A percentile compares a stretch with the other conserved stretches of the same genome.
Conservation (phyloP, 2,113 vertebrate genomes). For the Channa argus region DNA sequence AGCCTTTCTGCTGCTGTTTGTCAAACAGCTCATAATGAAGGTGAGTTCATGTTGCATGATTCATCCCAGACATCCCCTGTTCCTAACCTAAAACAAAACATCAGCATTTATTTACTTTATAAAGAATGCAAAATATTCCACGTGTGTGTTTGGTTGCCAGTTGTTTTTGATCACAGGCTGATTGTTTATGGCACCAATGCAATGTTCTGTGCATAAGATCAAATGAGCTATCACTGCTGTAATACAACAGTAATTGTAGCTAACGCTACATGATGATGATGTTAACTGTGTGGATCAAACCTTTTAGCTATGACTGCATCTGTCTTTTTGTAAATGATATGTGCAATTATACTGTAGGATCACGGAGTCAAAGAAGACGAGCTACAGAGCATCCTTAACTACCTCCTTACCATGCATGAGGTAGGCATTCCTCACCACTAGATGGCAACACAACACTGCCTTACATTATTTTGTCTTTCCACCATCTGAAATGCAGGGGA, state of each 20-base stretch:
- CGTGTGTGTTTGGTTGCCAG: too few relatives aligned
- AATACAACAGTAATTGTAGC: too few relatives aligned
- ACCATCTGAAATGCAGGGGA: constrained; percentile 3
- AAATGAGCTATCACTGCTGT: too few relatives aligned
- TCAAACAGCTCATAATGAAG: constrained; percentile 99
- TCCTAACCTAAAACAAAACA: too few relatives aligned
- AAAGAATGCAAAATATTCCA: too few relatives aligned
- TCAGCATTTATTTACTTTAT: too few relatives aligned
- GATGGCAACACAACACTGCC: constrained; percentile 71
- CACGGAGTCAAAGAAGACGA: constrained; percentile 96
- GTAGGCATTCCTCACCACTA: constrained; percentile 83
- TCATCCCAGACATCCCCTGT: background rate
- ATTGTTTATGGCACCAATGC: too few relatives aligned
- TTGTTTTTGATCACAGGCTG: too few relatives aligned
- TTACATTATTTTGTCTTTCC: background rate
- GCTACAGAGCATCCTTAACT: constrained; percentile 97
- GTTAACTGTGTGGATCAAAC: too few relatives aligned
- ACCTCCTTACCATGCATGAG: constrained; percentile 97
- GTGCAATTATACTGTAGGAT: constrained; percentile 85
- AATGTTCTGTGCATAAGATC: too few relatives aligned
- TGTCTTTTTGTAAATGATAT: background rate
- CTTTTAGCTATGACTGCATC: too few relatives aligned
- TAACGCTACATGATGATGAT: too few relatives aligned
- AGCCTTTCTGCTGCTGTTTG: constrained; percentile 93
- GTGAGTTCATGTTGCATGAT: constrained; percentile 66